Base-by-base conservation (phyloP, 2,797 vertebrate species). In the Crenichthys baileyi region DNA sequence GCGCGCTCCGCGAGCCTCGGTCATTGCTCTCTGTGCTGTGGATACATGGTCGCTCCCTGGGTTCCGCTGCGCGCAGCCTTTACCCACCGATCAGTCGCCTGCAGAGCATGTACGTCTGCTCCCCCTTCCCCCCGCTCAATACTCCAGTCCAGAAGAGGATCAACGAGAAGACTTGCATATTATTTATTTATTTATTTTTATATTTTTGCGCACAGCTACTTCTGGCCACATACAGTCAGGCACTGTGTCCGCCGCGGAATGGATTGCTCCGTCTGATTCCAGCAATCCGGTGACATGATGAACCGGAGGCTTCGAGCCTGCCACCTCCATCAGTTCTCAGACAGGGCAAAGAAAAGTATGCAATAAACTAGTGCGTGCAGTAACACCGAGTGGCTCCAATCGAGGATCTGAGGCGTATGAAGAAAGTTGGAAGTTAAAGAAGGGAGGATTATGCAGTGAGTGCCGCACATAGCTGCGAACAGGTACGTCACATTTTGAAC, bases 361-460 rank as follows among this genome's bases (percentile, higher is more conserved):
- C 86, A 77, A 78, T 87, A 91, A 91, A 85, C 88, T 90, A 90
- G 88, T 92, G 63, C 24, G 89, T 79, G 81, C 85, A 89, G 87
- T 82, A 61, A 82, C 89, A 83, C 12, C 80, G 76, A 83, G 87
- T 85, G 79, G 85, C 82, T 89, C 80, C 74, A 70, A 5, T 50
- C 87, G 84, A 89, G 79, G 78, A 26, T 41, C 63, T 22, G 13
- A 73, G 41, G 39, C 39, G 73, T 2, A 7, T 31, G 29, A 79
- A 76, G 83, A 92, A 95, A 94, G 92, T 93, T 93, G 56, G 82
- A 91, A 86, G 58, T 89, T 86, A 91, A 77, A 84, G 84, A 75
- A 87, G 87, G 89, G 91, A 89, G 90, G 93, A 84, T 61, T 81
- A 93, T 88, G 90, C 92, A 77, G 87, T 89, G 88, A 92, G 88